Conservation (phyloP, 2,113 vertebrate species). For the Protobothrops mucrosquamatus region DNA sequence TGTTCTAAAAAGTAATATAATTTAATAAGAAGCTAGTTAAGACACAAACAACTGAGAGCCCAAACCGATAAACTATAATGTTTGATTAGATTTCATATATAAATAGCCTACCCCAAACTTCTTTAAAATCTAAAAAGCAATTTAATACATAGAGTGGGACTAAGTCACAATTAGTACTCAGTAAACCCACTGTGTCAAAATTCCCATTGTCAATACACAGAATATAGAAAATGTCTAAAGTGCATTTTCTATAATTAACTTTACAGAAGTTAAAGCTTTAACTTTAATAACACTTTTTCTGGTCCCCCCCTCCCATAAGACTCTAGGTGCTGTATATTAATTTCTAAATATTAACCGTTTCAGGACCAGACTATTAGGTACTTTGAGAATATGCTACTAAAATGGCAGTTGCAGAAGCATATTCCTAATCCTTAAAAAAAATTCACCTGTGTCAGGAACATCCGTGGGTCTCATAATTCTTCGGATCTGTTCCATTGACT, state of each 20-base stretch:
- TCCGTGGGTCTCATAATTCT: slow-evolving; percentile 97
- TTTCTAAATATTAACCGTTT: background rate
- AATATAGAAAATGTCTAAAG: background rate
- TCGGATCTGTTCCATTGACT: slow-evolving; percentile 94
- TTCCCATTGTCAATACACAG: background rate
- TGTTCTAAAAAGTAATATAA: background rate
- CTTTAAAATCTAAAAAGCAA: background rate
- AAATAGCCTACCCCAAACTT: background rate
- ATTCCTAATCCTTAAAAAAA: background rate
- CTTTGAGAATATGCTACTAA: background rate
- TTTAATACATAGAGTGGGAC: background rate
- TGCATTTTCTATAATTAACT: background rate
- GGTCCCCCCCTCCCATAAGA: background rate
- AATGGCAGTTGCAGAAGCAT: background rate
- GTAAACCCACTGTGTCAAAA: background rate
- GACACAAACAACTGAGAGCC: background rate
- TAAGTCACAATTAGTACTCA: background rate
- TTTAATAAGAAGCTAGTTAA: background rate
- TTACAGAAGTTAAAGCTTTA: background rate
- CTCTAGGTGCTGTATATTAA: background rate
- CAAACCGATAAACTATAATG: background rate
- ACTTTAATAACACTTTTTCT: background rate
- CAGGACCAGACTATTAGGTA: background rate
- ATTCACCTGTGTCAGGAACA: slow-evolving; percentile 90
- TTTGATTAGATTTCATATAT: background rate